These are phyloP conservation scores for Dichetophora obliterata DNA, from an alignment of 2,888 invertebrate species.

Conservation along the genomic window DNA sequence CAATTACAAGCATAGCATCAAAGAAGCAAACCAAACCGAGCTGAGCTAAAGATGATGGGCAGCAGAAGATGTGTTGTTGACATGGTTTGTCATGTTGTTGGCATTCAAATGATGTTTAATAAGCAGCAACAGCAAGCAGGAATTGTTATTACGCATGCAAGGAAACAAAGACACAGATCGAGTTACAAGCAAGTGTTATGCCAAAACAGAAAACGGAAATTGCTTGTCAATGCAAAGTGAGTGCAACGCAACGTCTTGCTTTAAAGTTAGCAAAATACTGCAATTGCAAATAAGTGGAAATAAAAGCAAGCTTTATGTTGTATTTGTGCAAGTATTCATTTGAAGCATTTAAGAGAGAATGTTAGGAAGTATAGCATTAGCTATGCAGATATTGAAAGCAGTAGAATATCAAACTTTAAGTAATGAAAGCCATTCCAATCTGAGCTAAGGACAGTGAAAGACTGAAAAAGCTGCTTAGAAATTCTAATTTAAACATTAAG, in stretches of 20 bases:
- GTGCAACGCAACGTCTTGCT: slow-evolving; percentile 2
- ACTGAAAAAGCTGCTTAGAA: no score
- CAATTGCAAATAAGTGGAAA: background rate
- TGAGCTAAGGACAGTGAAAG: no score
- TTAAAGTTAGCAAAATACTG: background rate
- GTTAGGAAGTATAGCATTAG: no score
- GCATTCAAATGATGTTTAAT: slow-evolving; percentile 25
- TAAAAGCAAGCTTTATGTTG: no score
- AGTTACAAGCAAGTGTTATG: background rate
- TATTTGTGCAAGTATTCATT: no score
- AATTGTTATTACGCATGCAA: no score
- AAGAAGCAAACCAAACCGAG: background rate
- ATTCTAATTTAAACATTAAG: no score
- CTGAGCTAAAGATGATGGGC: background rate
- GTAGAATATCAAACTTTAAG: no score
- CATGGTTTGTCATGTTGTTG: slow-evolving; percentile 11
- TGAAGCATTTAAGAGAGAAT: no score
- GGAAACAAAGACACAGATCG: background rate
- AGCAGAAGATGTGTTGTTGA: slow-evolving; percentile 12
- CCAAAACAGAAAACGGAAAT: slow-evolving; percentile 17
- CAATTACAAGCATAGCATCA: background rate
- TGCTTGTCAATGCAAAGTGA: slow-evolving; percentile 9
- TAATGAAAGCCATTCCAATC: no score
- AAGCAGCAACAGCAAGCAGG: background rate
- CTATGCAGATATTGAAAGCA: background rate